Evolutionary conservation across 1,140 invertebrate genomes (phyloP), one percentile per base, ranked within the genome.

Genomic region (Tigriopus japonicus): DNA sequence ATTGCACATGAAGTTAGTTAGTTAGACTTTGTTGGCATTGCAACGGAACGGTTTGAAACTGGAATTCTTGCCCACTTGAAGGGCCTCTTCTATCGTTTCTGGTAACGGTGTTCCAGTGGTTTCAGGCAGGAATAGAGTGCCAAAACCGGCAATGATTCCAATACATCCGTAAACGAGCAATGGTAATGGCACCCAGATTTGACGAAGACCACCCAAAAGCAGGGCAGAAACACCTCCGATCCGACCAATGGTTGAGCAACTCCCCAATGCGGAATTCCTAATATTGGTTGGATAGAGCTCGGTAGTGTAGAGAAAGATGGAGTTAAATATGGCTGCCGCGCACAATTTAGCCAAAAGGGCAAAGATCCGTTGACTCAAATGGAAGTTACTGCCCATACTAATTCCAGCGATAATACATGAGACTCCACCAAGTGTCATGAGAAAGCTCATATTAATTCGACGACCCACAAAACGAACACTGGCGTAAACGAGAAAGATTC

Each of bases 81-180:
- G 54, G 14, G 72, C 71, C 58, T 81, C 75, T n/a, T 77, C 72
- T 1, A 80, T 70, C 1, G 76, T 78, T 64, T 82, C 77, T 3
- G 76, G 73, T 0, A 82, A 68, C 15, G 70, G 68, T 23, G 70
- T 68, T 24, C 73, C 72, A 15, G 74, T 72, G 0, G 80, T 82
- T 70, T 82, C 80, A 13, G 81, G 81, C 6, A 80, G 63, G 0
- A 73, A 52, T 0, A 76, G 64, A 2, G 73, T 70, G 0, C 75
- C 59, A 0, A 77, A 42, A 40, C 76, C 78, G 24, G 77, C 76
- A 42, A 74, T 60, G 41, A 75, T 72, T 15, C 74, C 67, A 35
- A 69, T 64, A 23, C 80, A 80, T 66, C 80, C 81, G 1, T 82
- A 69, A 1, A 80, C 75, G 40, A 76, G 76, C 1, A 58, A 17